phyloP scores from a whole-genome alignment of 2,888 invertebrate species.

The Oligia latruncula region DNA sequence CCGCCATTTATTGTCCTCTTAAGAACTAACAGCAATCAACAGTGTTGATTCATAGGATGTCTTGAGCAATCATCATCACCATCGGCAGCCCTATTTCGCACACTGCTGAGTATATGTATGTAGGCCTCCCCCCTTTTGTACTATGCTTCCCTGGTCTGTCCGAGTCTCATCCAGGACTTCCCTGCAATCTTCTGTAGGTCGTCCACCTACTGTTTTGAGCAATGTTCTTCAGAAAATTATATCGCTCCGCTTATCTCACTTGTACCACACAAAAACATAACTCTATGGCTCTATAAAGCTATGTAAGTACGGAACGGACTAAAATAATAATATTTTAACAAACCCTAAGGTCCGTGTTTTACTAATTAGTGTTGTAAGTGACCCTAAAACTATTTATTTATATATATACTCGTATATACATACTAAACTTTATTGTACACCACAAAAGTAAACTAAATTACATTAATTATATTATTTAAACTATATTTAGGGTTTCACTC shows the following conservation, averaged over 20 bases:
- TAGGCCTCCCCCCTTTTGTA: background rate
- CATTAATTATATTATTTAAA: too few relatives aligned
- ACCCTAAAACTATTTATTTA: conserved; percentile 11
- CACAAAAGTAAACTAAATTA: too few relatives aligned
- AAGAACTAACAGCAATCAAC: background rate
- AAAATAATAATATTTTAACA: conserved; percentile 80
- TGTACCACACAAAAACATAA: conserved; percentile 66
- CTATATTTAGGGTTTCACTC: background rate
- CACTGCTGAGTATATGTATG: background rate
- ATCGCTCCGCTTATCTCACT: conserved; percentile 40
- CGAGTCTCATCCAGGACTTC: background rate
- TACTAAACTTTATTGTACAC: too few relatives aligned
- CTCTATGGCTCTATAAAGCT: conserved; percentile 73
- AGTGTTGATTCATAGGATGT: background rate
- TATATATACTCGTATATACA: too few relatives aligned
- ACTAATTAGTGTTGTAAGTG: conserved; percentile 60
- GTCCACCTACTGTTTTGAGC: background rate
- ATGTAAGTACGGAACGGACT: conserved; percentile 74
- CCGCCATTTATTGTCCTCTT: background rate
- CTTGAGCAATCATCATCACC: background rate
- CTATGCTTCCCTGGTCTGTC: too few relatives aligned
- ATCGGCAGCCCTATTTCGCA: background rate
- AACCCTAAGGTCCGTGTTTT: conserved; percentile 62
- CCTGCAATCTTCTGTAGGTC: background rate
- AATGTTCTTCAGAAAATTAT: background rate